phyloP scores from a whole-genome alignment of 2,888 invertebrate species.

The Tipula unca region DNA sequence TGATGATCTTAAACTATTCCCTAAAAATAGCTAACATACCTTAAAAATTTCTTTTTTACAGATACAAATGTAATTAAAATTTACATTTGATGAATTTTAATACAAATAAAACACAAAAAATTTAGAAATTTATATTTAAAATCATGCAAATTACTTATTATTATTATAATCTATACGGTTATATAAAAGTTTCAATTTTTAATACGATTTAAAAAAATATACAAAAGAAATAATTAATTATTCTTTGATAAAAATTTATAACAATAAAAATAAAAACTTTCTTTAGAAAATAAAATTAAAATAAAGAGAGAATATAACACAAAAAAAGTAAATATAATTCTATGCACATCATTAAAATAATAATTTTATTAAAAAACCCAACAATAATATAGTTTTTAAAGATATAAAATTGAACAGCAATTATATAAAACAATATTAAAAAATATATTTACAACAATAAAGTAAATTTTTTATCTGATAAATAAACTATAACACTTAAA shows the following conservation, averaged over 20 bases:
- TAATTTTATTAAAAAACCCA: background rate
- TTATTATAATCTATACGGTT: background rate
- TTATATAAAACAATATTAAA: background rate
- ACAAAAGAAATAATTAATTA: background rate
- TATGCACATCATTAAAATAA: background rate
- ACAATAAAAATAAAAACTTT: background rate
- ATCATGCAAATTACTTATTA: background rate
- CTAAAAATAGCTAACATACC: too few relatives aligned
- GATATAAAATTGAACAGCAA: background rate
- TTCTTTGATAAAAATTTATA: too few relatives aligned
- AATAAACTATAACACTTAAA: background rate
- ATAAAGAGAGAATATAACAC: background rate
- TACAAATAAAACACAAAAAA: background rate
- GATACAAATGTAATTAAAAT: too few relatives aligned
- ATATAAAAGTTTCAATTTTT: background rate
- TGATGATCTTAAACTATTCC: too few relatives aligned
- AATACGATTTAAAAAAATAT: background rate
- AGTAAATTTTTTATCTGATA: background rate
- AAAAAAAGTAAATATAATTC: background rate
- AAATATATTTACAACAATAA: background rate
- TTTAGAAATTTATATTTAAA: background rate
- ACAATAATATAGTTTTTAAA: background rate
- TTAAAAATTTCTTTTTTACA: too few relatives aligned
- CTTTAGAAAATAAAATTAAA: background rate
- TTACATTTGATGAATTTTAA: too few relatives aligned